Evolutionary conservation across 2,888 invertebrate species (phyloP).

Genomic region (Trachelus iudaicus): DNA sequence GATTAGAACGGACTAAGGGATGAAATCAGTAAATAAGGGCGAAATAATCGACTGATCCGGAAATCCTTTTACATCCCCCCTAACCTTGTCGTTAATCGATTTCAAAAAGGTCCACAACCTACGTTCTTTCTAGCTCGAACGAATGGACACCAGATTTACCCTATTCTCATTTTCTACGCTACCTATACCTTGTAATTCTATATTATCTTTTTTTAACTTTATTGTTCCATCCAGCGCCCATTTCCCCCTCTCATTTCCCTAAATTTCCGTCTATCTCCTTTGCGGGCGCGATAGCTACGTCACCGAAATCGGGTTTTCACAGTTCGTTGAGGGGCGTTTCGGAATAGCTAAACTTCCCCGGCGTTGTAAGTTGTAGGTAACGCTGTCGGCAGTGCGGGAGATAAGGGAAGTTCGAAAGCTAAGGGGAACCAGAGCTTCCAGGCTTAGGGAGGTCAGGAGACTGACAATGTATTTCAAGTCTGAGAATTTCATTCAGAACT

Average conservation of each 20-base stretch:
- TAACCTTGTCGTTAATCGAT: background rate
- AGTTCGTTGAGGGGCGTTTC: constrained; percentile 22
- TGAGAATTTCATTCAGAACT: constrained; percentile 1
- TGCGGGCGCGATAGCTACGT: background rate
- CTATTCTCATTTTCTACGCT: background rate
- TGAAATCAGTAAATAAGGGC: background rate
- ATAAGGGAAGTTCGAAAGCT: background rate
- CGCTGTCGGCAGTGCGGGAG: constrained; percentile 1
- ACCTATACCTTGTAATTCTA: background rate
- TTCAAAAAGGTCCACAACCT: background rate
- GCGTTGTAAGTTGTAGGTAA: constrained; percentile 4
- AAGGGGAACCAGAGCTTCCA: constrained; percentile 5
- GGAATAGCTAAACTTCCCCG: constrained; percentile 15
- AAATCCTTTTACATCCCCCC: background rate
- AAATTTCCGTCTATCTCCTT: background rate
- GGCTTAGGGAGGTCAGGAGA: constrained; percentile 13
- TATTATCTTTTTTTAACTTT: background rate
- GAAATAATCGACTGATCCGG: background rate
- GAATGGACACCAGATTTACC: background rate
- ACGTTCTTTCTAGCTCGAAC: background rate
- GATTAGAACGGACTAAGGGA: background rate
- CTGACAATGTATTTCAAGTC: constrained; percentile 24
- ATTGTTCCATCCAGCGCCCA: background rate
- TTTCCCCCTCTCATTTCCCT: background rate
- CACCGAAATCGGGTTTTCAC: constrained; percentile 13